These are phyloP conservation scores for Mionectes olivaceus DNA, from an alignment of 2,797 vertebrate species.

Conservation along the genomic window DNA sequence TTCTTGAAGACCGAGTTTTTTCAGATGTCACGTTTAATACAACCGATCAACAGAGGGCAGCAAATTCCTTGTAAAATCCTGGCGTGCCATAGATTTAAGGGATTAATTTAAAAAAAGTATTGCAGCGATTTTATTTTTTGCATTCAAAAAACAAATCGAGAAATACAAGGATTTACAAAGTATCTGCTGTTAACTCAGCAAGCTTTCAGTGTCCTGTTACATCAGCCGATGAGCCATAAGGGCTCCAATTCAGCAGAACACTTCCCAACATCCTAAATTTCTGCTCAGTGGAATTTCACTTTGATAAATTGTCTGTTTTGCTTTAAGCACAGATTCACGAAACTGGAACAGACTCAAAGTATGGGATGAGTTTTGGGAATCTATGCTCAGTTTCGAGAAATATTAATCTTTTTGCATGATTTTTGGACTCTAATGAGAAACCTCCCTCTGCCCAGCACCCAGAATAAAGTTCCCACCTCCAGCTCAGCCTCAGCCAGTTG, in stretches of 20 bases:
- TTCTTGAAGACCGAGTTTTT: neutral
- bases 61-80: conserved; percentile 38
- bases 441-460: neutral
- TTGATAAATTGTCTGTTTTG: neutral
- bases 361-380: neutral
- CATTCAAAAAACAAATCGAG: neutral
- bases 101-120: neutral
- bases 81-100: fast-evolving
- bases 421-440: neutral
- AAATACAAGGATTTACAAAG: neutral
- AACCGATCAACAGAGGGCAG: conserved; percentile 52
- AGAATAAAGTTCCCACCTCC: neutral
- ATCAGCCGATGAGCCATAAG: neutral
- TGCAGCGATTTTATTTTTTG: neutral
- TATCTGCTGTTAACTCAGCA: neutral
- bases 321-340: neutral
- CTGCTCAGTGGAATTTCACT: neutral
- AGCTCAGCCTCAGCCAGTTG: neutral
- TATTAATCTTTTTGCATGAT: neutral
- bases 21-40: neutral
- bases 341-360: neutral
- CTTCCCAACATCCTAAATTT: neutral
- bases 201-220: neutral
- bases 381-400: neutral
- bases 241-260: neutral